Percentiles rank a stretch among this genome's conserved stretches.
phyloP scores from a whole-genome alignment of 1,140 invertebrate genomes.

The Tetraneura akinire region DNA sequence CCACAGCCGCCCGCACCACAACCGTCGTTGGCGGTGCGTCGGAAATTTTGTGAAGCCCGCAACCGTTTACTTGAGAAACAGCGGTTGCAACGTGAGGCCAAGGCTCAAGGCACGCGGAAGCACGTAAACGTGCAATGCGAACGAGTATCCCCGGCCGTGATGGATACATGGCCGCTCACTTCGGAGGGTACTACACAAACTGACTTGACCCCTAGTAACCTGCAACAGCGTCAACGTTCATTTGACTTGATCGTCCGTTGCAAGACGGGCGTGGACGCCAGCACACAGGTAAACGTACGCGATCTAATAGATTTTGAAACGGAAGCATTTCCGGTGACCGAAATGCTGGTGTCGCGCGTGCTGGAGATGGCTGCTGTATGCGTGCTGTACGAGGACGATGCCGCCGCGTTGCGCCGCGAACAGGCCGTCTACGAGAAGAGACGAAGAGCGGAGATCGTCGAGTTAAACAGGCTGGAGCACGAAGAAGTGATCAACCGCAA shows the following conservation, averaged over 20 bases:
- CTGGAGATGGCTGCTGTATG: background rate
- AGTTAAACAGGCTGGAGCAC: background rate
- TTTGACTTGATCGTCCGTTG: background rate
- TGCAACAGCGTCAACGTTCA: background rate
- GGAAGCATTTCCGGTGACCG: background rate
- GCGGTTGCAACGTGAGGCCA: background rate
- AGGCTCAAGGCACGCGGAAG: no score
- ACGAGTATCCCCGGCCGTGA: background rate
- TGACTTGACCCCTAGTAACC: background rate
- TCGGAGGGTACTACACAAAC: background rate
- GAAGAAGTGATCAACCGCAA: background rate
- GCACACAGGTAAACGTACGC: background rate
- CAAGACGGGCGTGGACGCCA: constrained; percentile 10
- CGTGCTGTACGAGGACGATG: constrained; percentile 12
- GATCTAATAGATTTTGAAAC: background rate
- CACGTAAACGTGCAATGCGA: background rate
- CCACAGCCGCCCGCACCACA: background rate
- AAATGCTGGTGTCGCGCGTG: background rate
- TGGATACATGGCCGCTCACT: no score
- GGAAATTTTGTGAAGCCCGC: background rate
- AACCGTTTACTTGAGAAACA: background rate
- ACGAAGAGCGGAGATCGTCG: background rate
- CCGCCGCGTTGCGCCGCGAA: background rate
- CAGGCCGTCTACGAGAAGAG: background rate
- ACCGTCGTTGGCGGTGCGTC: background rate